These are phyloP conservation scores for Brachyhypopomus gauderio DNA, from an alignment of 2,113 vertebrate genomes.

Conservation along the genomic window DNA sequence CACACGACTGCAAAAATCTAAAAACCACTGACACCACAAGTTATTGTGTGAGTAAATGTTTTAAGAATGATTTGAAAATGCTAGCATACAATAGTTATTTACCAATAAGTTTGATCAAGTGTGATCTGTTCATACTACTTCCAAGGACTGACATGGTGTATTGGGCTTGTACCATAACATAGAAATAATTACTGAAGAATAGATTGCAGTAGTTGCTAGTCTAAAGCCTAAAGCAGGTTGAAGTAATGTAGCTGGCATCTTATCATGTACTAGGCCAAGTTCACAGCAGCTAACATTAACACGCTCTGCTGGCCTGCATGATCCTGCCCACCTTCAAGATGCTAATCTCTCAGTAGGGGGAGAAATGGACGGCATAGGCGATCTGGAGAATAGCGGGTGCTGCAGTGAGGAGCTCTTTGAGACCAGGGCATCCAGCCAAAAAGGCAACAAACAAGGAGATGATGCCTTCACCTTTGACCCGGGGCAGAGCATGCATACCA, in stretches of 20 bases:
- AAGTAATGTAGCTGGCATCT: slow-evolving; percentile 65
- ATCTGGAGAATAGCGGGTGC: background rate
- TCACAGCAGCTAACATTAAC: slow-evolving; percentile 58
- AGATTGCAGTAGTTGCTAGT: background rate
- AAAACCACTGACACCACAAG: too few species aligned
- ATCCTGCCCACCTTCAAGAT: slow-evolving; percentile 52
- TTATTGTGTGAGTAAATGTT: too few species aligned
- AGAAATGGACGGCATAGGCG: background rate
- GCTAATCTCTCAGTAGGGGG: slow-evolving; percentile 16
- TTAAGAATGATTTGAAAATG: too few species aligned
- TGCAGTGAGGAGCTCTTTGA: background rate
- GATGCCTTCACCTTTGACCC: slow-evolving; percentile 18
- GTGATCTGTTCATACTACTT: too few species aligned
- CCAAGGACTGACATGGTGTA: too few species aligned
- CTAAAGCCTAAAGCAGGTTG: slow-evolving; percentile 52
- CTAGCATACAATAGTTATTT: too few species aligned
- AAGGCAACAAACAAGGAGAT: background rate
- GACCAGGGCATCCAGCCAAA: background rate
- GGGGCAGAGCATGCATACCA: background rate
- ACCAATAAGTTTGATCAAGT: too few species aligned
- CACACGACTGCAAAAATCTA: too few species aligned
- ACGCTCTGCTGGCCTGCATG: slow-evolving; percentile 46
- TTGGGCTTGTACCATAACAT: too few species aligned
- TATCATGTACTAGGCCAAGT: slow-evolving; percentile 63
- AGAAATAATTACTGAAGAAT: too few species aligned